Base-by-base conservation (phyloP, 2,113 vertebrate genomes). In the Ibidorhyncha struthersii region DNA sequence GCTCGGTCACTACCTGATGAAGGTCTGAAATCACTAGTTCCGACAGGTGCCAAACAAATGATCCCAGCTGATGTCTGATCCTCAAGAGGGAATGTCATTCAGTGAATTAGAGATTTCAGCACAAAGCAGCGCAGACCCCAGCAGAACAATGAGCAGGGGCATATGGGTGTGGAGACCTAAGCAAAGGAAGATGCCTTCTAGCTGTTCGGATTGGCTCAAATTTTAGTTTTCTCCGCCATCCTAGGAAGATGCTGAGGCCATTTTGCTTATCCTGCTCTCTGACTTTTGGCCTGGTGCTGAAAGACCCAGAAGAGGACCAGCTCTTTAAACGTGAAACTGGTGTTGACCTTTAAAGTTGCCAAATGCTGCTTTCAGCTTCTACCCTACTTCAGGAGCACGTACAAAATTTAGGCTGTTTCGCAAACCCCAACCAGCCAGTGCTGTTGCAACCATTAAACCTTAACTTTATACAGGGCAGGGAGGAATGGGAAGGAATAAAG, bases 61-160 rank as follows among this genome's bases (percentile, higher is more conserved):
- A 74, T n/a, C 32, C 34, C 4, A 4, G 45, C 8, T 85, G 67
- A 38, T 20, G 8, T 8, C 38, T 84, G 8, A 4, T 29, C 12
- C 27, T 59, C 4, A 0, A 55, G 49, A 15, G 10, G 9, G 23
- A 38, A 78, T 10, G 10, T 4, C 9, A 4, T 3, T n/a, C 15
- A 41, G 1, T 6, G 36, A 40, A 10, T 27, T 14, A 8, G 9
- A 58, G 27, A 38, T 13, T 26, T 21, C 29, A 59, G 40, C 1
- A 25, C 8, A 20, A 36, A 89, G 59, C 1, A 32, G n/a, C 2
- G 3, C 32, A 85, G 70, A 38, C 27, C 29, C n/a, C 61, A 47
- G 55, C 27, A 73, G 14, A 1, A 3, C 8, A 9, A 0, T 21
- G 23, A 62, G 11, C 13, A 17, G 27, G 8, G 7, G 3, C 9